Evolutionary conservation across 1,140 invertebrate species (phyloP), one percentile per base, ranked within the genome.

Genomic region (Bacillus rossius): DNA sequence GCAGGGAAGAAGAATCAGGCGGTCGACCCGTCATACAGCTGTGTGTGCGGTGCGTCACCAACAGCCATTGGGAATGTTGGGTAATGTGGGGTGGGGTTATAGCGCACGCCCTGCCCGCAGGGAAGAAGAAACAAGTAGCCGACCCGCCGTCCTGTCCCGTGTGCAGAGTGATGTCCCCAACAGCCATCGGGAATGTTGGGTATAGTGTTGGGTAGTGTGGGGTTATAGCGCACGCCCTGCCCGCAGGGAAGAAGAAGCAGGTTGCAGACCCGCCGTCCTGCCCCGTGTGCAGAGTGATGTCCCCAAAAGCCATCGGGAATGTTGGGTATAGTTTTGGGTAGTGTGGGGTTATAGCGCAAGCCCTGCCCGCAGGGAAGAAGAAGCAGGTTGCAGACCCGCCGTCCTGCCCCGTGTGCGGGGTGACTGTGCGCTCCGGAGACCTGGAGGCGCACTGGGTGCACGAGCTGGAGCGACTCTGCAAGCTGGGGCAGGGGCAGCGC

Each of bases 361-460:
- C 20, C 14, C 3, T 45, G 16, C 17, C 19, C 17, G 8, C 55
- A 57, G 55, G 55, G 26, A 58, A 43, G 51, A 79, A 78, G 65
- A 79, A 78, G 61, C 78, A 71, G 57, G 75, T 67, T 59, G 76
- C 76, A 63, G 84, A 88, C 64, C 81, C 84, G 5, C 79, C 81
- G 20, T 85, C 83, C 68, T 92, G 90, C 73, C 89, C 90, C 14
- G 85, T 88, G 7, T 93, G 90, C 76, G 84, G 89, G 49, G 78
- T 86, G 10, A 88, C 88, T 20, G 77, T 93, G 26, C 78, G 87
- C 58, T 75, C 81, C 3, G 81, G 84, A 20, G 89, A 92, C 69
- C 70, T 91, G 23, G 86, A 91, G 63, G 75, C 83, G 41, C 90
- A 93, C 70, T 84, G 89, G 57, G 75, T 81, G 10, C 76, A 85